Conservation (phyloP, 1,140 invertebrate genomes). For the Phortica variegata region DNA sequence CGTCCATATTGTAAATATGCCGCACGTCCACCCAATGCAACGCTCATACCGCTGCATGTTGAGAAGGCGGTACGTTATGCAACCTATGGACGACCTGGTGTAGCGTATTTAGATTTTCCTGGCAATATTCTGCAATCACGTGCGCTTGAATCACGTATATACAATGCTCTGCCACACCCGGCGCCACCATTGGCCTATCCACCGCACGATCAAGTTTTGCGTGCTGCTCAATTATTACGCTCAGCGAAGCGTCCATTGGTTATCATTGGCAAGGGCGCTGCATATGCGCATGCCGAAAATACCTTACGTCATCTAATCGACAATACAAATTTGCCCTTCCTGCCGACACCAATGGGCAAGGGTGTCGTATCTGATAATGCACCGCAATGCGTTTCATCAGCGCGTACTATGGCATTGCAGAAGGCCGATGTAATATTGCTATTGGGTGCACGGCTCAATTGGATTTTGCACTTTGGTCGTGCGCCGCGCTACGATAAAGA, state of each 20-base stretch:
- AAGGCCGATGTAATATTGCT: slow-evolving; percentile 87
- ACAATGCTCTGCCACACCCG: slow-evolving; percentile 53
- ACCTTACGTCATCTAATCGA: slow-evolving; percentile 70
- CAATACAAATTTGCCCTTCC: slow-evolving; percentile 76
- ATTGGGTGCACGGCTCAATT: slow-evolving; percentile 90
- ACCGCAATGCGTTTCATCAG: slow-evolving; percentile 75
- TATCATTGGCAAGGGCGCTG: slow-evolving; percentile 92
- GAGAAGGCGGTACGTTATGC: slow-evolving; percentile 87
- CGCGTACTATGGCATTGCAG: slow-evolving; percentile 81
- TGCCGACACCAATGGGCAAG: slow-evolving; percentile 97
- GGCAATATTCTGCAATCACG: slow-evolving; percentile 72
- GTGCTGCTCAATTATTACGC: slow-evolving; percentile 70
- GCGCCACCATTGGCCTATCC: slow-evolving; percentile 71
- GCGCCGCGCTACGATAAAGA: slow-evolving; percentile 78
- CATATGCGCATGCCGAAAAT: slow-evolving; percentile 77
- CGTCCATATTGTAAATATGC: slow-evolving; percentile 88
- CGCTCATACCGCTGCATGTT: slow-evolving; percentile 85
- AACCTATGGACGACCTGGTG: slow-evolving; percentile 86
- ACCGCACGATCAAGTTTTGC: slow-evolving; percentile 64
- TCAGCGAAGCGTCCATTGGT: slow-evolving; percentile 79
- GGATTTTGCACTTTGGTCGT: slow-evolving; percentile 96
- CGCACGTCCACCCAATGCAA: slow-evolving; percentile 77
- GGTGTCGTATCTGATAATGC: slow-evolving; percentile 86
- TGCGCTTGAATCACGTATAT: slow-evolving; percentile 50
- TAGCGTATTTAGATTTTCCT: slow-evolving; percentile 86